Evolutionary conservation across 64 coral and sea anemone species (phyloP).

Genomic region (Dendronephthya gigantea): DNA sequence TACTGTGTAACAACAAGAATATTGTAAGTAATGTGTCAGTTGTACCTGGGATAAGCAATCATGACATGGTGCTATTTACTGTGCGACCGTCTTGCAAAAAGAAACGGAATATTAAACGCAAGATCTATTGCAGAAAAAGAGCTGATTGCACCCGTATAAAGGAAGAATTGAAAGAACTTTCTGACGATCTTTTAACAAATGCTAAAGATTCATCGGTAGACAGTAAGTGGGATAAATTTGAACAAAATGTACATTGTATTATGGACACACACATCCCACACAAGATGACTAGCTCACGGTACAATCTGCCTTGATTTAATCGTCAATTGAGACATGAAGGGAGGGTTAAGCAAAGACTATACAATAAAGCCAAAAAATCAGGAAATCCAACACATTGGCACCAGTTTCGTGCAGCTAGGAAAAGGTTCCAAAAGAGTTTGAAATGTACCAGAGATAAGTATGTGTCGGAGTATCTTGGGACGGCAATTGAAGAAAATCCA

Average conservation of each 20-base stretch:
- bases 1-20: conserved; percentile 21
- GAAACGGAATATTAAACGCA: too few species aligned
- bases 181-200: neutral
- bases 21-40: conserved; percentile 16
- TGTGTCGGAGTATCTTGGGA: conserved; percentile 28
- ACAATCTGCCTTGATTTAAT: conserved; percentile 43
- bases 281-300: conserved; percentile 27
- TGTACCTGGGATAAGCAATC: conserved; percentile 31
- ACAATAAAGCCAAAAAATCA: conserved; percentile 44
- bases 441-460: conserved; percentile 40
- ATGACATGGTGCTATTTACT: conserved; percentile 22
- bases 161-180: conserved; percentile 11
- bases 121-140: conserved; percentile 10
- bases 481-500: conserved; percentile 33
- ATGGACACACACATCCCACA: conserved; percentile 35
- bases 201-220: neutral
- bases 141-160: neutral
- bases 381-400: conserved; percentile 32
- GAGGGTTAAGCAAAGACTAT: conserved; percentile 30
- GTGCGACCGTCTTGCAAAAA: neutral
- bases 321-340: neutral
- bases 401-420: conserved; percentile 9
- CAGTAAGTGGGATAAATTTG: conserved; percentile 39
- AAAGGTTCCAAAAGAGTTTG: conserved; percentile 42
- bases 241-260: conserved; percentile 16